Evolutionary conservation across 2,888 invertebrate genomes (phyloP), one percentile per base, ranked within the genome.

Genomic region (Andricus quercusramuli): DNA sequence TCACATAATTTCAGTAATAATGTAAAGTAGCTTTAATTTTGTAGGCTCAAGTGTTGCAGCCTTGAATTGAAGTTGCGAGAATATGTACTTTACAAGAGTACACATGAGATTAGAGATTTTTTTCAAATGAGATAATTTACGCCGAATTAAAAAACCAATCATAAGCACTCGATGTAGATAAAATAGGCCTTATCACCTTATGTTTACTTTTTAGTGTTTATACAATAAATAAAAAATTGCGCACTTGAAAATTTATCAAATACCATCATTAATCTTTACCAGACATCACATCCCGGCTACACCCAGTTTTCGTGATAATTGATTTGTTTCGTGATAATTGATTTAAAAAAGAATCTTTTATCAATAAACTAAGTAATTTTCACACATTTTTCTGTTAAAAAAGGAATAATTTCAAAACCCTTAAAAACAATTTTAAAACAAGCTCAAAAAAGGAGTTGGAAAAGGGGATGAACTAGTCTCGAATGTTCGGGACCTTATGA

Each of bases 31-130:
- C 56, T 56, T n/a, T 56, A 56, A 56, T 56, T 56, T 56, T n/a
- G 56, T 22, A 56, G 56, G 11, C 56, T n/a, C n/a, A 56, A 56
- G 56, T 56, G 56, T 56, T 56, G 11, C n/a, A 56, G 3, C 56
- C 56, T 56, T 56, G 56, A 56, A 56, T n/a, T 56, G 56, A n/a
- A 56, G 11, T 56, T 56, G n/a, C 56, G n/a, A 56, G 9, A 20
- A n/a, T 56, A n/a, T 56, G 56, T 56, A n/a, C 56, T 56, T 56
- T 56, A 56, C 20, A 51, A n/a, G 56, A 56, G n/a, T 56, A 56
- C 56, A 56, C n/a, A 56, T 56, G 2, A 56, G 56, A 56, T 56
- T n/a, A 56, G 56, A 56, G 56, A 56, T 56, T 56, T n/a, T n/a
- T 56, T 56, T 56, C 11, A 56, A 9, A 56, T 11, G 3, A 3